Base-by-base conservation (phyloP, 2,888 invertebrate genomes). In the Pandemis heparana region DNA sequence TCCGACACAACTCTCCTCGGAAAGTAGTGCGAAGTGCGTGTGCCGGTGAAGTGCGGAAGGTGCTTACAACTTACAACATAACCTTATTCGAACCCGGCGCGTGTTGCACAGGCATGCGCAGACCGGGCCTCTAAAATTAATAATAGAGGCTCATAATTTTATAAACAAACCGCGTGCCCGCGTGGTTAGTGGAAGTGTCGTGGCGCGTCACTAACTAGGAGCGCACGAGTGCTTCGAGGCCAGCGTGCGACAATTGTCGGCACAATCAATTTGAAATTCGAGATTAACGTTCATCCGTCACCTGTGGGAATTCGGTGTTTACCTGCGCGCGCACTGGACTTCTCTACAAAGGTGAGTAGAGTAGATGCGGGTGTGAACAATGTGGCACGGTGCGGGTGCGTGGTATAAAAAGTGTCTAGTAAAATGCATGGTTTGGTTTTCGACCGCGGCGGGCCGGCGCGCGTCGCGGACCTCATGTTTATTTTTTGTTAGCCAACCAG, bases 271-370 rank as follows among this genome's bases (percentile, higher is more conserved):
- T 90, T 90, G 85, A 76, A 81, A 89, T 84, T 86, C 80, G 80
- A 85, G 85, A 85, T 83, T 87, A 91, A 89, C 89, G 89, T 90
- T 90, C 92, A 92, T 92, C 92, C 92, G 89, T 89, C 92, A 92
- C 94, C 93, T 93, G 92, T 94, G 90, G 92, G 90, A 93, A 90
- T 92, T 88, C 84, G 88, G 88, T 88, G 89, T 89, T 89, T 87
- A 90, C 88, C 92, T 94, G 94, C 94, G 94, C 94, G 94, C 94
- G 94, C 94, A 94, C 85, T 81, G 84, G 82, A 88, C 82, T 88
- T 91, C 87, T 89, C 86, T 87, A 87, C 83, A 88, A 90, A 94
- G 94, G 94, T 94, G 82, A 89, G 91, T 85, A 70, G 82, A 89
- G 91, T 85, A 70, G 69, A 68, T 51, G 7, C 10, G 76, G 75